Base-by-base conservation (phyloP, 2,113 vertebrate species). In the Sander vitreus region DNA sequence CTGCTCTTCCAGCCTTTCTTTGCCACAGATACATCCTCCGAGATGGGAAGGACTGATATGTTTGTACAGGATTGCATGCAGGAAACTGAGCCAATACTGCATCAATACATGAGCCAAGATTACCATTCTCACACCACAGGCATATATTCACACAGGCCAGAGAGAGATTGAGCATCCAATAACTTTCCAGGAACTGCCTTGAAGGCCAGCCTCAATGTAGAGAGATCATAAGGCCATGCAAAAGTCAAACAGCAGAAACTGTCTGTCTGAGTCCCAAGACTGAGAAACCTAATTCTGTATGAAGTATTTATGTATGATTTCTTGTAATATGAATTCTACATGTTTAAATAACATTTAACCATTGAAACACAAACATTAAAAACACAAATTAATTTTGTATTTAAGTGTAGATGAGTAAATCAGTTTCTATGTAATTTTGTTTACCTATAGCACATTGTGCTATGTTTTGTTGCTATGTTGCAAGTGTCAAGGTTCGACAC, bases 81-180 rank as follows among this genome's bases (percentile, higher is more conserved):
- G 66, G 65, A 86, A 79, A 48, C 33, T 43, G 75, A 79, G 91
- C 88, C 91, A 90, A 81, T 36, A 39, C 89, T 78, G 80, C 81
- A 80, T 65, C 30, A 45, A 77, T 72, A 48, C 75, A 33, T 27
- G 65, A 67, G 85, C 88, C 89, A 91, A 88, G 75, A 86, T 89
- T 87, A 80, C 81, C 72, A 73, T 92, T 93, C 91, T 91, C 92
- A 92, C 92, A 89, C 91, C 78, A 78, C 90, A 93, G 69, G 85
- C 83, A 63, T 74, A 76, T 68, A 83, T 71, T 67, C 90, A 83
- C 66, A 83, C 67, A 77, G 47, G 78, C 66, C 68, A 66, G 69
- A 81, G 70, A 82, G 73, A 78, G 83, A 68, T n/a, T 68, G 57
- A 84, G 89, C 67, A 16, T 87, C 33, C 53, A 67, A 64, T 55